phyloP scores from a whole-genome alignment of 1,140 invertebrate species.

The Sogatella furcifera region DNA sequence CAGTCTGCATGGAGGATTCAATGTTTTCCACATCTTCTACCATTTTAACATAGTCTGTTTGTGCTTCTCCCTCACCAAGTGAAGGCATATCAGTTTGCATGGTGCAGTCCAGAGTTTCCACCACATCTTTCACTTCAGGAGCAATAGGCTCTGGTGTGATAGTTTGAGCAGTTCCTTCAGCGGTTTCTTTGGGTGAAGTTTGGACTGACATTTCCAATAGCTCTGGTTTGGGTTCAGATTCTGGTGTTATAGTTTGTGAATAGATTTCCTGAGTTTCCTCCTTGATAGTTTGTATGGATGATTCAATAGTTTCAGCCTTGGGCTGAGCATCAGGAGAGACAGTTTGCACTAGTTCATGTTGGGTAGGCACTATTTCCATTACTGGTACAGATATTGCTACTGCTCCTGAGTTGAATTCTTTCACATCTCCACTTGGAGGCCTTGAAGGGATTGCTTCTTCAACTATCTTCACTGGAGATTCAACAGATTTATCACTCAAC shows the following conservation, averaged over 20 bases:
- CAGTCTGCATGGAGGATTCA: constrained; percentile 27
- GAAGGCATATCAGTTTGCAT: constrained; percentile 6
- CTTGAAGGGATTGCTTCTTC: constrained; percentile 42
- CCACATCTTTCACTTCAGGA: neutral
- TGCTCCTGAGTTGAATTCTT: constrained; percentile 33
- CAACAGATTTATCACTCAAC: constrained; percentile 25
- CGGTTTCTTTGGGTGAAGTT: constrained; percentile 1
- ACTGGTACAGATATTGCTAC: constrained; percentile 44
- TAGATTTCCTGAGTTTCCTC: constrained; percentile 19
- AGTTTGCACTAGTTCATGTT: constrained; percentile 37
- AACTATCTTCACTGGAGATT: constrained; percentile 47
- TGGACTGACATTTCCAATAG: constrained; percentile 3
- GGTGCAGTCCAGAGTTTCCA: constrained; percentile 6
- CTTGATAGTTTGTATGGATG: constrained; percentile 28
- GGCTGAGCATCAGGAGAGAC: constrained; percentile 17
- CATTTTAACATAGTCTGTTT: constrained; percentile 26
- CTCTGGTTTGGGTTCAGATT: constrained; percentile 4
- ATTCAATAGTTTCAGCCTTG: constrained; percentile 24
- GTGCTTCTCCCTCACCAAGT: constrained; percentile 26
- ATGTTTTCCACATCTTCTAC: constrained; percentile 27
- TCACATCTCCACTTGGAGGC: constrained; percentile 33
- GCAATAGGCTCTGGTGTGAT: constrained; percentile 1
- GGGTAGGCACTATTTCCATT: constrained; percentile 40
- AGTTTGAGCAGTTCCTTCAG: constrained; percentile 15
- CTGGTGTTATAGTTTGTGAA: constrained; percentile 23